Base-by-base conservation (phyloP, 2,888 invertebrate genomes). In the Strigamia crassipes region DNA sequence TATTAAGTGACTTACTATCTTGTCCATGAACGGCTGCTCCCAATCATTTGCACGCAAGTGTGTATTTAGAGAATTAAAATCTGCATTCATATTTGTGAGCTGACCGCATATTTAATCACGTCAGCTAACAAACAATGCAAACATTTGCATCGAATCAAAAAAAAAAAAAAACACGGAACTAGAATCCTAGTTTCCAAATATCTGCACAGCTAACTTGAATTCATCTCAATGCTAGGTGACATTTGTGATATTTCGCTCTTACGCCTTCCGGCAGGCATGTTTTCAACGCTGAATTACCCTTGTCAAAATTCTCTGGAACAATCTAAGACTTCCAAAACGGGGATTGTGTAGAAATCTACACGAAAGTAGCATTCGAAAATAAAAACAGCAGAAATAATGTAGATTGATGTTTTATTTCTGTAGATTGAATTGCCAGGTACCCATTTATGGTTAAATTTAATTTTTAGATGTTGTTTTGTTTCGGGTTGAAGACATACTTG, bases 41-140 rank as follows among this genome's bases (percentile, higher is more conserved):
- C 6, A 56, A 18, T 56, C 56, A 56, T 18, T 56, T 18, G 56
- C 56, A 56, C 31, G 73, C 73, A 73, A 73, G 27, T n/a, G 31
- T 31, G 73, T 27, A 73, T 73, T 73, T 73, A 31, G 13, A 31
- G 73, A 73, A 73, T 73, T 73, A 73, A 73, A 73, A 73, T 73
- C 27, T 73, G 6, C 27, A 73, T 12, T 73, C 2, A 31, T 31
- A 31, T 73, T 12, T 73, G 31, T n/a, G 73, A 56, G n/a, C 73
- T 61, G 73, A 73, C 27, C 73, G n/a, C 73, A 31, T 31, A 73
- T n/a, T 18, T 9, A 9, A 18, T 18, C 56, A 56, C 15, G 9
- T 13, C 56, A n/a, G 56, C 13, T 15, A 15, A 2, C 51, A 51
- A 51, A 2, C 51, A 51, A n/a, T 15, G 27, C 1, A 27, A 3